Base-by-base conservation (phyloP, 2,888 invertebrate species). In the Leuctra nigra region DNA sequence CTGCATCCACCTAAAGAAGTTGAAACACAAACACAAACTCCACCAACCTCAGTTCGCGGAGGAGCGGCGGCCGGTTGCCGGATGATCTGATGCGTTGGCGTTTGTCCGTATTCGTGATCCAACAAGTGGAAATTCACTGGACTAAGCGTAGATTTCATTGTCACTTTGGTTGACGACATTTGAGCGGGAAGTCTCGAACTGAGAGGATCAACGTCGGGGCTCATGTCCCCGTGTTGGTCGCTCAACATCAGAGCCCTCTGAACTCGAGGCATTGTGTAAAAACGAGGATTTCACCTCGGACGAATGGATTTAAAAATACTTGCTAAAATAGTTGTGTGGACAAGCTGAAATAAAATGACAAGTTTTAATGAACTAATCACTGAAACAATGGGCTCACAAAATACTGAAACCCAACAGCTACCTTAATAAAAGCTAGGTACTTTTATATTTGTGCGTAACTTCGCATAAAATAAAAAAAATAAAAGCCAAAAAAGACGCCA, bases 101-200 rank as follows among this genome's bases (percentile, higher is more conserved):
- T 87, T 67, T 86, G 87, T 64, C 90, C 90, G 75, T 91, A 91
- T 65, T 88, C 90, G 70, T 91, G 91, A 73, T 91, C 91, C 66
- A 88, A 78, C 66, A 91, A 79, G 73, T 91, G 90, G 64, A 85
- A 86, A 73, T 83, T 85, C 20, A 79, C 50, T 13, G 58, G 58
- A 25, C 58, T 60, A 18, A 58, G 77, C 16, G 78, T 77, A 6
- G 44, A 44, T 44, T 23, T 44, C 4, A 44, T 44, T 16, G 39
- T 39, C 16, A 39, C 20, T 39, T 39, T 16, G 20, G 16, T 39
- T 14, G 39, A 39, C 20, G 39, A 20, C 39, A 39, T 20, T 39
- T 39, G 39, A 11, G 13, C 39, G 6, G 39, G 20, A 16, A 39
- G 20, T 16, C 39, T 11, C 39, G 39, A 4, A 7, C 16, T 39